Conservation (phyloP, 2,113 vertebrate species). For the Nothocercus nigrocapillus region DNA sequence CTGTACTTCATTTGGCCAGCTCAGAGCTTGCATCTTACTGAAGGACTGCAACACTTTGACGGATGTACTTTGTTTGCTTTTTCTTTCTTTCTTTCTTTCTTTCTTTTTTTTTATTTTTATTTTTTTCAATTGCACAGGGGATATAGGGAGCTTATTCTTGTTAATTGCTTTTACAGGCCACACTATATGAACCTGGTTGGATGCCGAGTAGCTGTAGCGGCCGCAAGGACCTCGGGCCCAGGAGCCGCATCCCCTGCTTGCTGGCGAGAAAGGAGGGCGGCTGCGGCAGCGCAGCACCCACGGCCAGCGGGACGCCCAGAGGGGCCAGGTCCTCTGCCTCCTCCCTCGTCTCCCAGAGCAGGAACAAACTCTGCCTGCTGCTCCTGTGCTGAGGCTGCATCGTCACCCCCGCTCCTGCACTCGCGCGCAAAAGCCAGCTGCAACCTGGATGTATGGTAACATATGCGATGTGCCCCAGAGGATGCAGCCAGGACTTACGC, state of each 20-base stretch:
- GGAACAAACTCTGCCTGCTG: neutral
- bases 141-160: neutral
- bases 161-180: neutral
- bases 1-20: slow-evolving; percentile 58
- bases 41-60: neutral
- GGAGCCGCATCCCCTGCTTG: neutral
- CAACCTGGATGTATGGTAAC: fast-evolving
- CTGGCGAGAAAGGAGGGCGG: neutral
- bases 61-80: neutral
- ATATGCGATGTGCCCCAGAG: neutral
- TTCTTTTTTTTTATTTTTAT: neutral
- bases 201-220: neutral
- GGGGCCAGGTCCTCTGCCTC: fast-evolving
- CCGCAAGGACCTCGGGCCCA: fast-evolving
- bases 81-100: neutral
- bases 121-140: neutral
- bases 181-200: neutral
- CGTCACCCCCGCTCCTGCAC: fast-evolving
- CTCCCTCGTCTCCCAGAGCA: fast-evolving
- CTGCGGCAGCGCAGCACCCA: neutral
- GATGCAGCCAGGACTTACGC: neutral
- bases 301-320: neutral
- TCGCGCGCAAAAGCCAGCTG: neutral
- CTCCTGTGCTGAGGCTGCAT: neutral
- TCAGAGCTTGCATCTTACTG: neutral